Evolutionary conservation across 2,888 invertebrate genomes (phyloP).

Genomic region (Pandemis heparana): DNA sequence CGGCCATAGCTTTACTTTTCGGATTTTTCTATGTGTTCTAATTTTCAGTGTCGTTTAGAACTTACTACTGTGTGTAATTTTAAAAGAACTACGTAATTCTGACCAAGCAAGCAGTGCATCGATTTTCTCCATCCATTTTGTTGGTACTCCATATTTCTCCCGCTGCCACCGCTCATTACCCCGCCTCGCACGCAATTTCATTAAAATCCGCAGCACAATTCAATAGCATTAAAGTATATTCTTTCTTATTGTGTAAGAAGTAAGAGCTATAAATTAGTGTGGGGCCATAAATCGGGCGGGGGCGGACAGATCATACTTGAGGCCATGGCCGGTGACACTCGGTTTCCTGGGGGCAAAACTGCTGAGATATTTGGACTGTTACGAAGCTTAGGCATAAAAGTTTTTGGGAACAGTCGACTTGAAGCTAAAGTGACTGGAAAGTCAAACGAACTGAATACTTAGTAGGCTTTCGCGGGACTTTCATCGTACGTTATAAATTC

Average conservation of each 20-base stretch:
- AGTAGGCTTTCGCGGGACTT: background rate
- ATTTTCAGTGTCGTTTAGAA: too few species aligned
- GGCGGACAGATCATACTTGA: conserved; percentile 56
- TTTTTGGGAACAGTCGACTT: conserved; percentile 1
- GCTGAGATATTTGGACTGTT: conserved; percentile 28
- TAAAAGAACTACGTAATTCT: background rate
- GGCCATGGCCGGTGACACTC: conserved; percentile 50
- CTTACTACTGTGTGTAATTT: background rate
- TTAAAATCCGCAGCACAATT: conserved; percentile 47
- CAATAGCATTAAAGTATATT: conserved; percentile 55
- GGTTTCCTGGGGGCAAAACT: conserved; percentile 41
- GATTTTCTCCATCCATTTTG: conserved; percentile 28
- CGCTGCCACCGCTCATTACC: conserved; percentile 40
- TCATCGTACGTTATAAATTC: too few species aligned
- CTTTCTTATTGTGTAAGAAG: conserved; percentile 44
- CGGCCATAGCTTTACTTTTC: too few species aligned
- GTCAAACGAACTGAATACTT: background rate
- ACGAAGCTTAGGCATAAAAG: conserved; percentile 30
- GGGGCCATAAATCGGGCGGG: conserved; percentile 71
- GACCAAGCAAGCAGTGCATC: conserved; percentile 6
- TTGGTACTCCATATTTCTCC: conserved; percentile 29
- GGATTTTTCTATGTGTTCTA: too few species aligned
- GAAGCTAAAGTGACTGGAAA: background rate
- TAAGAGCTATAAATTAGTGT: conserved; percentile 70
- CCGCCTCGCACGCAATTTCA: conserved; percentile 39